These are phyloP conservation scores for Caenorhabditis elegans DNA, from an alignment of 1,140 invertebrate species.

Conservation along the genomic window DNA sequence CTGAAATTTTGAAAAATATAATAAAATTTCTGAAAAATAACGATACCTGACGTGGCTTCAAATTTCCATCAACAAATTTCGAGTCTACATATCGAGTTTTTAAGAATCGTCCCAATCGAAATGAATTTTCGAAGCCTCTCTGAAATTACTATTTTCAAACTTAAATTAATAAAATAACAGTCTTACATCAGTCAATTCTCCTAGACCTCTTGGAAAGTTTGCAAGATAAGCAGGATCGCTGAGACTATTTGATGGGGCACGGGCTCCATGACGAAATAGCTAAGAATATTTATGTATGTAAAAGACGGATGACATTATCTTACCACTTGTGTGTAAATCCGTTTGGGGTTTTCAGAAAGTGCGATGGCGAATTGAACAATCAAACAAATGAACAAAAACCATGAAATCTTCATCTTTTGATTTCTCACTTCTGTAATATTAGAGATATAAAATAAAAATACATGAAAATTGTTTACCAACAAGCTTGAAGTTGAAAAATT, in stretches of 20 bases:
- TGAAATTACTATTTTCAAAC: neutral
- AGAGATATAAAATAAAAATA: too few species aligned
- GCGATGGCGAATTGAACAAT: too few species aligned
- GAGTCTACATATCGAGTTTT: neutral
- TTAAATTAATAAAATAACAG: neutral
- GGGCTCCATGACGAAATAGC: constrained; percentile 18
- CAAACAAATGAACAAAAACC: too few species aligned
- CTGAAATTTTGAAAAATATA: neutral
- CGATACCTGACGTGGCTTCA: neutral
- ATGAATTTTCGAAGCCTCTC: neutral
- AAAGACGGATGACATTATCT: neutral
- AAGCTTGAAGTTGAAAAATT: too few species aligned
- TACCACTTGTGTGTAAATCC: neutral
- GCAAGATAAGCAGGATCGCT: neutral
- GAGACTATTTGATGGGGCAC: neutral
- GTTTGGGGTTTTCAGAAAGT: too few species aligned
- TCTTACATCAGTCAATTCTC: constrained; percentile 1
- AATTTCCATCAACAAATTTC: neutral
- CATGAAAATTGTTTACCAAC: too few species aligned
- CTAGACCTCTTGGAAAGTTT: neutral
- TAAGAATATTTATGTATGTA: neutral
- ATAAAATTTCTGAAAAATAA: neutral
- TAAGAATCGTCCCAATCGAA: neutral
- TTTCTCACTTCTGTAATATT: too few species aligned
- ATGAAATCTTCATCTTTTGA: too few species aligned